Evolutionary conservation across 2,888 invertebrate genomes (phyloP), one percentile per base, ranked within the genome.

Genomic region (Eupithecia subfuscata): DNA sequence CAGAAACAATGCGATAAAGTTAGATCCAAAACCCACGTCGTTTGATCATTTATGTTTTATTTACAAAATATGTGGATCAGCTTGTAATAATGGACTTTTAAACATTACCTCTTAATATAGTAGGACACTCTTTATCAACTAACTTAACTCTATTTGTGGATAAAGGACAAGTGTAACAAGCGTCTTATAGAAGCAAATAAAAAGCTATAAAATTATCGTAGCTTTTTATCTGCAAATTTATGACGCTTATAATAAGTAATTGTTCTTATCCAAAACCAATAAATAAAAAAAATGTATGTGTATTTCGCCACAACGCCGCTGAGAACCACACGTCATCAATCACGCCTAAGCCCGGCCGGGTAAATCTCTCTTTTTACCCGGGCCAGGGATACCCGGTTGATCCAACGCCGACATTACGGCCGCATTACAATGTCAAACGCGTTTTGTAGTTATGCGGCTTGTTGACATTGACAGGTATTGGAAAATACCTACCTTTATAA

Each of bases 361-460:
- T 84, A 87, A 89, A 89, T 88, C 88, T 86, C 85, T 88, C 88
- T 87, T 88, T 88, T 89, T 88, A 85, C 86, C 84, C 82, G 80
- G 73, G 75, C 70, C 69, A 67, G n/a, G 37, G 65, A n/a, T 67
- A 67, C 65, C 64, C 64, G 64, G 64, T 64, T 78, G 81, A 81
- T 78, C 80, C 79, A 75, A 79, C 78, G 80, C 78, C 81, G 79
- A 76, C 81, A 81, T 81, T 78, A 80, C 78, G 75, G 75, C 77
- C 77, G 71, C 77, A 78, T 80, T 79, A 80, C 78, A 73, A 67
- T 67, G 77, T 73, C 77, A 70, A 64, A 74, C 75, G 76, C 76
- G 77, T 76, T 80, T 75, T 78, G 77, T 77, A 77, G 72, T 70
- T 74, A 78, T 75, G 75, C 74, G 75, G 70, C 34, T 74, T 78